Evolutionary conservation across 2,797 vertebrate species (phyloP).

Genomic region (Melanotaenia pygmaea): DNA sequence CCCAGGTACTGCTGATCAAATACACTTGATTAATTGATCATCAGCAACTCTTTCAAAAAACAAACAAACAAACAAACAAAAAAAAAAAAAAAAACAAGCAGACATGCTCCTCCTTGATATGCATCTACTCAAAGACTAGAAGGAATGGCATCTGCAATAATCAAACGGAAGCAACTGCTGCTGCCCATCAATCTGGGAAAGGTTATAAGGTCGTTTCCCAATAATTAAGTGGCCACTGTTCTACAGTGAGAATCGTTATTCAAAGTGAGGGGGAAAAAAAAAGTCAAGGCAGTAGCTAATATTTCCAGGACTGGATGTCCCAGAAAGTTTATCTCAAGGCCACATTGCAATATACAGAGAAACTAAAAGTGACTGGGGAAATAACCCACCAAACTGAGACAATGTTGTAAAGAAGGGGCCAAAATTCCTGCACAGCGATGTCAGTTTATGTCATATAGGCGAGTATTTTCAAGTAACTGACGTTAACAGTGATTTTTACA

Average conservation of each 20-base stretch:
- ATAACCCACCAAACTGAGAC: neutral
- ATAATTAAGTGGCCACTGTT: too few species aligned
- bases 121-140: too few species aligned
- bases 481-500: too few species aligned
- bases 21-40: neutral
- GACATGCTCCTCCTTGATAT: too few species aligned
- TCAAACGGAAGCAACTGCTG: too few species aligned
- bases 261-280: neutral
- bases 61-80: too few species aligned
- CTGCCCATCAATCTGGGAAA: too few species aligned
- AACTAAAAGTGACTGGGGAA: neutral
- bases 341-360: neutral
- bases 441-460: neutral
- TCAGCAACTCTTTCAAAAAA: neutral
- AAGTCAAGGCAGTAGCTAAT: neutral
- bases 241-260: neutral
- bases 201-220: too few species aligned
- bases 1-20: neutral
- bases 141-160: too few species aligned
- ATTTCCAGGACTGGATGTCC: neutral
- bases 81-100: too few species aligned
- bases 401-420: neutral
- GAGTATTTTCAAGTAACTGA: neutral
- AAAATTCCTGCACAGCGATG: neutral
- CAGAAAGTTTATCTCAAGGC: neutral